Evolutionary conservation across 92 coral and sea anemone species (phyloP), one percentile per base, ranked within the genome.

Genomic region (Epizoanthus ramosus): DNA sequence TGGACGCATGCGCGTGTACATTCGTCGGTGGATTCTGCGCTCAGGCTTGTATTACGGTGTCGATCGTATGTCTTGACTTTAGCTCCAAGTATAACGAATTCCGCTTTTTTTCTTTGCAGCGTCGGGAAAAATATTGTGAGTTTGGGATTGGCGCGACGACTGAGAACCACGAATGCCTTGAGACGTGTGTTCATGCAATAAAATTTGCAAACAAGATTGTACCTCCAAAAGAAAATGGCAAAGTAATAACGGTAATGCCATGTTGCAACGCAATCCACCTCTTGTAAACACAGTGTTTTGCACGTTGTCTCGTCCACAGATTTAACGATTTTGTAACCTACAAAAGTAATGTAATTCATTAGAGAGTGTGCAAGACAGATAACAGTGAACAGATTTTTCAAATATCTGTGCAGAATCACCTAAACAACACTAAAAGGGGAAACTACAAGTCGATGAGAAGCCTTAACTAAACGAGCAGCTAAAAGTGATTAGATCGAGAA

Each of bases 201-300:
- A 1, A 85, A 41, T 28, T 63, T 75, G 24, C 53, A 47, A 47
- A 9, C n/a, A n/a, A n/a, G n/a, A n/a, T n/a, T n/a, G n/a, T n/a
- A n/a, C n/a, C n/a, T n/a, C n/a, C n/a, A n/a, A n/a, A n/a, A n/a
- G n/a, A n/a, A n/a, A n/a, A n/a, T n/a, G n/a, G n/a, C n/a, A n/a
- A n/a, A n/a, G n/a, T n/a, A n/a, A n/a, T n/a, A n/a, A n/a, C n/a
- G n/a, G n/a, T n/a, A n/a, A n/a, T n/a, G n/a, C n/a, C n/a, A n/a
- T n/a, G 66, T 69, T 74, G 88, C 75, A 43, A 85, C 67, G 17
- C 88, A 85, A 3, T 53, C 57, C 57, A 74, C 88, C 41, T 75
- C 88, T 17, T 73, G 58, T 37, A 75, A 82, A 14, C 88, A 85
- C 69, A 69, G 66, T 31, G 83, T 74, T 75, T 75, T 39, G 68